Conservation (phyloP, 2,888 invertebrate species). For the Conus canariensis region DNA sequence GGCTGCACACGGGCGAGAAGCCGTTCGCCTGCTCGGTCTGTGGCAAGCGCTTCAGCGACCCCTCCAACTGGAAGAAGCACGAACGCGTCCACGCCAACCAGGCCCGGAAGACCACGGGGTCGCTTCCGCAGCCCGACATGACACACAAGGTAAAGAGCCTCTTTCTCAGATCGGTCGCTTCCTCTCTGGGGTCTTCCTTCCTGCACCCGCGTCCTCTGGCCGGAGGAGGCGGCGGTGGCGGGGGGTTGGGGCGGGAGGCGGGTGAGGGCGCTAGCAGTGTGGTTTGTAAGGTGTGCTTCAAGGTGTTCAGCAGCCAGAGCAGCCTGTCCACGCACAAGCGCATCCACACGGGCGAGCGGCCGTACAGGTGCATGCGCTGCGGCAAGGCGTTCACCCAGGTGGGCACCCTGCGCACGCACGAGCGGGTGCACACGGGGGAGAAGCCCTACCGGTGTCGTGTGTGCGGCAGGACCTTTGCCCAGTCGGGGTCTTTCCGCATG, state of each 20-base stretch:
- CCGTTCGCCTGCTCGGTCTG: constrained; percentile 73
- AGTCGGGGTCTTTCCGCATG: constrained; percentile 72
- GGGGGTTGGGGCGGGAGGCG: constrained; percentile 26
- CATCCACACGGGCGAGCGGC: constrained; percentile 27
- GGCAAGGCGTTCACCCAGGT: neutral
- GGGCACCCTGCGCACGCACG: constrained; percentile 62
- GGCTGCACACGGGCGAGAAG: constrained; percentile 73
- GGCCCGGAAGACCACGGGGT: constrained; percentile 59
- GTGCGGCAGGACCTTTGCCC: constrained; percentile 69
- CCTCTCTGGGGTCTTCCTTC: constrained; percentile 42
- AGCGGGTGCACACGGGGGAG: constrained; percentile 72
- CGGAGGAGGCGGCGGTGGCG: constrained; percentile 35
- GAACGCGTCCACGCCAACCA: constrained; percentile 69
- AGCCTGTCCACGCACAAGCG: constrained; percentile 28
- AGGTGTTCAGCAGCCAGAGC: neutral
- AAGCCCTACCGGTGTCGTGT: constrained; percentile 69
- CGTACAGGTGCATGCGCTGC: constrained; percentile 18
- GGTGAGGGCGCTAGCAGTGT: constrained; percentile 50
- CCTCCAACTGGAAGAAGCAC: constrained; percentile 75
- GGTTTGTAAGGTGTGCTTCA: constrained; percentile 52
- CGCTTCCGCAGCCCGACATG: constrained; percentile 49
- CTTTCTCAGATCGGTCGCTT: constrained; percentile 43
- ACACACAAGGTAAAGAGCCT: constrained; percentile 49
- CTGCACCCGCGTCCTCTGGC: constrained; percentile 42
- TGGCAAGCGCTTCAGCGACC: constrained; percentile 72